Conservation (phyloP, 2,113 vertebrate genomes). For the Athene noctua region DNA sequence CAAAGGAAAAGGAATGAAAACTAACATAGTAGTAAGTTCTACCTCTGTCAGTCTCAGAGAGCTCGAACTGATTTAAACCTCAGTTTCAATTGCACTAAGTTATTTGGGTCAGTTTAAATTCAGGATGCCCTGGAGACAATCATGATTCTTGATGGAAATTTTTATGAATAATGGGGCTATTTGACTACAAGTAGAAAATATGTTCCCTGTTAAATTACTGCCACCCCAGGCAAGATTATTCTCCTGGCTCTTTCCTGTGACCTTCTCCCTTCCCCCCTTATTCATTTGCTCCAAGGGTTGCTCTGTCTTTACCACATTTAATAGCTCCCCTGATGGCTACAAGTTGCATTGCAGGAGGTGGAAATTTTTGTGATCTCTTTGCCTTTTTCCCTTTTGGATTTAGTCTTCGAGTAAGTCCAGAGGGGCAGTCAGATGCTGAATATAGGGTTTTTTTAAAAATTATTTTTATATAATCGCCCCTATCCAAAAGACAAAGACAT, state of each 20-base stretch:
- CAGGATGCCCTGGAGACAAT: constrained; percentile 46
- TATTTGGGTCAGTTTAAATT: constrained; percentile 63
- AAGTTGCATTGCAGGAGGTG: not conserved
- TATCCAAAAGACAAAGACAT: not conserved
- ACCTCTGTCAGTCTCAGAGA: not conserved
- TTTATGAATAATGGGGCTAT: constrained; percentile 46
- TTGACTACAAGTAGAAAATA: constrained; percentile 50
- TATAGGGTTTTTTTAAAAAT: not conserved
- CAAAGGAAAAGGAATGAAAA: not conserved
- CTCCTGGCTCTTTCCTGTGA: not conserved
- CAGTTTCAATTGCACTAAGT: not conserved
- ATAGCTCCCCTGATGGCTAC: not conserved
- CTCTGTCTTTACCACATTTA: not conserved
- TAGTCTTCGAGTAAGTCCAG: not conserved
- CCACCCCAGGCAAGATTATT: constrained; percentile 43
- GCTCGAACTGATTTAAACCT: constrained; percentile 21
- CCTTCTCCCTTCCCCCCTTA: not conserved
- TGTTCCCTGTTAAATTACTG: constrained; percentile 51
- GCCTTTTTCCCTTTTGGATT: not conserved
- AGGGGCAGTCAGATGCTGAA: not conserved
- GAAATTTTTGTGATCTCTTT: not conserved
- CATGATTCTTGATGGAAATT: constrained; percentile 47
- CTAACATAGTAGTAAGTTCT: not conserved
- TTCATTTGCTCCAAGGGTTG: not conserved
- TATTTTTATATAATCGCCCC: not conserved